Evolutionary conservation across 2,888 invertebrate genomes (phyloP).

Genomic region (Gastracanthus pulcherrimus): DNA sequence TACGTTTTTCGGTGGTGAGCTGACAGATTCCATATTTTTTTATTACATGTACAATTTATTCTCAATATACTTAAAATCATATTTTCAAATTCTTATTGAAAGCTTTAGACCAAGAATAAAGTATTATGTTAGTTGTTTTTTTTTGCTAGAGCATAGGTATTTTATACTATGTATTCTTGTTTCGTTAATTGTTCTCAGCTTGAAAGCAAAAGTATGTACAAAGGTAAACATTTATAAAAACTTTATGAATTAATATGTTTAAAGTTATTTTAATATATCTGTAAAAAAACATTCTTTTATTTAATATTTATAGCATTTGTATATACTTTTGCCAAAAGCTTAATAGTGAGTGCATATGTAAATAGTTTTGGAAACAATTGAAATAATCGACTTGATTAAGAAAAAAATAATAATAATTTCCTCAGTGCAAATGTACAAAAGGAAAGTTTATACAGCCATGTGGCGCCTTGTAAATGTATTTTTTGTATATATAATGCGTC

Average conservation of each 20-base stretch:
- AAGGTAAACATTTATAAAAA: neutral
- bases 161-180: constrained; percentile 53
- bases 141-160: constrained; percentile 39
- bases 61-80: neutral
- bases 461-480: constrained; percentile 57
- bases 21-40: constrained; percentile 26
- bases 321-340: constrained; percentile 25
- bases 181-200: constrained; percentile 47
- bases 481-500: constrained; percentile 53
- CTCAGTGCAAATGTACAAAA: neutral
- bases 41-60: constrained; percentile 28
- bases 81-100: constrained; percentile 39
- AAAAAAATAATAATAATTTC: too few relatives aligned
- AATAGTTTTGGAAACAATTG: constrained; percentile 46
- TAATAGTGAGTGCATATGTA: constrained; percentile 44
- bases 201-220: constrained; percentile 16
- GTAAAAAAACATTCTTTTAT: neutral
- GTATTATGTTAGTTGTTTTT: constrained; percentile 30
- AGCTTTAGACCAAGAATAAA: constrained; percentile 58
- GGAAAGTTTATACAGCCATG: constrained; percentile 45
- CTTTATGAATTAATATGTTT: neutral
- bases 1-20: constrained; percentile 21
- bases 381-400: constrained; percentile 2
- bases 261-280: neutral
- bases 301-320: neutral